Percentiles rank a stretch among this genome's conserved stretches.
These are phyloP conservation scores for Xestobium rufovillosum DNA, from an alignment of 2,888 invertebrate genomes.

Conservation along the genomic window DNA sequence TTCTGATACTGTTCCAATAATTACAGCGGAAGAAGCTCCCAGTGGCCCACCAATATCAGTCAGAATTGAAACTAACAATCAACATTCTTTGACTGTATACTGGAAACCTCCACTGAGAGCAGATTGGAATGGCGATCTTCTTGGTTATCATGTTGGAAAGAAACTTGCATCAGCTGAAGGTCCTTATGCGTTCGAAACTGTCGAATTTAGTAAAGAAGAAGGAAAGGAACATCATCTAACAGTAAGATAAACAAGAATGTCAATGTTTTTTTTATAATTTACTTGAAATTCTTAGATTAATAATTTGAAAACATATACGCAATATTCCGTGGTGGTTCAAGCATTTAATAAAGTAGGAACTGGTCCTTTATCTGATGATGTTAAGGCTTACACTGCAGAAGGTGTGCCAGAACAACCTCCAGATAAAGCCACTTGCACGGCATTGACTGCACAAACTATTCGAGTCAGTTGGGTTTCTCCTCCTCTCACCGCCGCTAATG, in stretches of 20 bases:
- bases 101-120: slow-evolving; percentile 87
- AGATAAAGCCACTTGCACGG: slow-evolving; percentile 85
- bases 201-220: slow-evolving; percentile 85
- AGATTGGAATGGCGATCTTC: slow-evolving; percentile 89
- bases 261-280: slow-evolving; percentile 1
- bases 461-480: slow-evolving; percentile 93
- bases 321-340: slow-evolving; percentile 92
- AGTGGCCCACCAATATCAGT: slow-evolving; percentile 78
- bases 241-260: slow-evolving; percentile 22
- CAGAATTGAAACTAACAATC: slow-evolving; percentile 79
- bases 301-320: slow-evolving; percentile 73
- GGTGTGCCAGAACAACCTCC: slow-evolving; percentile 89
- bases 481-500: slow-evolving; percentile 84
- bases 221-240: slow-evolving; percentile 81
- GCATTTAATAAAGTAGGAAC: slow-evolving; percentile 92
- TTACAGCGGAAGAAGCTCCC: slow-evolving; percentile 84
- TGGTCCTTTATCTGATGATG: slow-evolving; percentile 83
- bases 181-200: slow-evolving; percentile 84
- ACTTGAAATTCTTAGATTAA: slow-evolving; percentile 26
- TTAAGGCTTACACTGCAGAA: slow-evolving; percentile 88
- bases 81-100: slow-evolving; percentile 77
- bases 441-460: slow-evolving; percentile 89
- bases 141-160: slow-evolving; percentile 86
- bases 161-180: slow-evolving; percentile 77
- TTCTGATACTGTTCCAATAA: slow-evolving; percentile 88